These are phyloP conservation scores for Elegia similella DNA, from an alignment of 2,888 invertebrate species.

Conservation along the genomic window DNA sequence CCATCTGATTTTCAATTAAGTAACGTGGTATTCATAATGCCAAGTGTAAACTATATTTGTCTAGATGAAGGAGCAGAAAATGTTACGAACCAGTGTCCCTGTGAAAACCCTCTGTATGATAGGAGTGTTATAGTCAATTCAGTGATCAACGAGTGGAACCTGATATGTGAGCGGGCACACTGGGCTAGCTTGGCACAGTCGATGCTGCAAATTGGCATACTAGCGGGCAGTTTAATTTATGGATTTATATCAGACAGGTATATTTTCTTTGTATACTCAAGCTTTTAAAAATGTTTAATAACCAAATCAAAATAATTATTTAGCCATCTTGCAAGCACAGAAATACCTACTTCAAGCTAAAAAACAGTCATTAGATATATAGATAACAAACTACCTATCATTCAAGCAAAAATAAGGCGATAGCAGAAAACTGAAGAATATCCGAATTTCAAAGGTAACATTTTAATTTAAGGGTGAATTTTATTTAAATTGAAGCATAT, in stretches of 20 bases:
- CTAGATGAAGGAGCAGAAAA: conserved; percentile 37
- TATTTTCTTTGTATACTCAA: too few relatives aligned
- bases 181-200: conserved; percentile 70
- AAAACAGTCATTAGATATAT: too few relatives aligned
- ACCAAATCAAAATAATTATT: too few relatives aligned
- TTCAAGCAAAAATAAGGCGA: too few relatives aligned
- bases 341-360: too few relatives aligned
- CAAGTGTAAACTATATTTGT: conserved; percentile 62
- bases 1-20: conserved; percentile 62
- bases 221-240: conserved; percentile 67
- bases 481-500: too few relatives aligned
- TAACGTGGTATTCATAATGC: conserved; percentile 72
- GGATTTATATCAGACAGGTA: conserved; percentile 63
- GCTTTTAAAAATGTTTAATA: too few relatives aligned
- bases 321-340: too few relatives aligned
- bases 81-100: conserved; percentile 38
- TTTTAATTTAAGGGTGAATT: too few relatives aligned
- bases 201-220: conserved; percentile 68
- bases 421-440: too few relatives aligned
- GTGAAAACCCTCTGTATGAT: conserved; percentile 8
- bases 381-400: too few relatives aligned
- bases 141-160: conserved; percentile 67
- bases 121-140: background rate
- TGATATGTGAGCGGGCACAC: conserved; percentile 74
- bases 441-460: too few relatives aligned